Conservation (phyloP, 2,888 invertebrate genomes). For the Pherbina coryleti region DNA sequence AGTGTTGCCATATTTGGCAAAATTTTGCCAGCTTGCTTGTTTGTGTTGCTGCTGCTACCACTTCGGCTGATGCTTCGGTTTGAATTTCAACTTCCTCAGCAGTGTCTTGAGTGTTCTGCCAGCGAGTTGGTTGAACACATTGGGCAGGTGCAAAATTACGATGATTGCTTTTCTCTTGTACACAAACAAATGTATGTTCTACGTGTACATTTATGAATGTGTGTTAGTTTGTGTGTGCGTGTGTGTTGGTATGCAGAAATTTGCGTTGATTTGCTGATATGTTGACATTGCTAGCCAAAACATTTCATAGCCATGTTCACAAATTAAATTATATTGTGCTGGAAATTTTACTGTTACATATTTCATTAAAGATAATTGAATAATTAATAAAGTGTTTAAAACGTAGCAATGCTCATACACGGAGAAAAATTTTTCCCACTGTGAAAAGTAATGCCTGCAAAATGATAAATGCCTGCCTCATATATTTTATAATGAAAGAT, state of each 20-base stretch:
- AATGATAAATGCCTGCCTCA: no score
- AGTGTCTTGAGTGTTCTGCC: neutral
- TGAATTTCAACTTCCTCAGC: no score
- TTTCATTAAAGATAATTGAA: no score
- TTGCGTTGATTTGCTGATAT: neutral
- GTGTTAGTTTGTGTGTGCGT: neutral
- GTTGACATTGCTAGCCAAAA: neutral
- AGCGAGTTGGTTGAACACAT: conserved; percentile 1
- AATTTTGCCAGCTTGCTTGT: neutral
- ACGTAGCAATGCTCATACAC: no score
- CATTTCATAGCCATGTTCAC: neutral
- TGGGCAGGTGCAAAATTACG: conserved; percentile 14
- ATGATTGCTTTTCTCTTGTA: conserved; percentile 1
- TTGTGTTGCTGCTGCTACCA: neutral
- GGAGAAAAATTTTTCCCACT: no score
- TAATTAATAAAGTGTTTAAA: no score
- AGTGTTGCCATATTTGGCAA: conserved; percentile 2
- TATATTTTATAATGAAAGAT: no score
- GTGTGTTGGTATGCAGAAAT: neutral
- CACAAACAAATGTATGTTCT: neutral
- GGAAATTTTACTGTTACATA: neutral
- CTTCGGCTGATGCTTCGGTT: no score
- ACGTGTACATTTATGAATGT: neutral
- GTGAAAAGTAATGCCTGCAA: no score
- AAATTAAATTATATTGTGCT: neutral